Evolutionary conservation across 2,113 vertebrate genomes (phyloP).

Genomic region (Odontesthes bonariensis): DNA sequence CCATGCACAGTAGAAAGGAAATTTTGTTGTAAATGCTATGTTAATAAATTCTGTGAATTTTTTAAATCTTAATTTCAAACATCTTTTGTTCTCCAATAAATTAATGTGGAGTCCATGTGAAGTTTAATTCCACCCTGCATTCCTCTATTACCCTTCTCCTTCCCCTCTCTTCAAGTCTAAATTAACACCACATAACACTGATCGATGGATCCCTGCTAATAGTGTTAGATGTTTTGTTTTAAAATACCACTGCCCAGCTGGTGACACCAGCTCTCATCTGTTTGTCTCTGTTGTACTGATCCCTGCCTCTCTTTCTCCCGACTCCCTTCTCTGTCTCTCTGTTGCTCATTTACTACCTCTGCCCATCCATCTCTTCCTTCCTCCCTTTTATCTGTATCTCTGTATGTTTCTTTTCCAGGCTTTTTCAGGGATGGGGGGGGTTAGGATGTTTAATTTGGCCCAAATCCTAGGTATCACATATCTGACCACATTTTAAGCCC

Average conservation of each 20-base stretch:
- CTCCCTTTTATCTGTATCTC: slow-evolving; percentile 49
- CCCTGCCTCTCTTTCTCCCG: slow-evolving; percentile 63
- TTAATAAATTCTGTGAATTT: slow-evolving; percentile 18
- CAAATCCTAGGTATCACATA: slow-evolving; percentile 90
- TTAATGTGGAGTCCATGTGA: slow-evolving; percentile 52
- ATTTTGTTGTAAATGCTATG: neutral
- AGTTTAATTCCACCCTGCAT: slow-evolving; percentile 26
- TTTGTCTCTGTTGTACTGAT: slow-evolving; percentile 83
- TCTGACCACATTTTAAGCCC: slow-evolving; percentile 93
- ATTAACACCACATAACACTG: slow-evolving; percentile 81
- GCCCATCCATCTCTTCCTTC: slow-evolving; percentile 62
- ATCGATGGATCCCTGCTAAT: slow-evolving; percentile 85
- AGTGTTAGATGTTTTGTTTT: slow-evolving; percentile 86
- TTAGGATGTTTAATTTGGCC: slow-evolving; percentile 81
- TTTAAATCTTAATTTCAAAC: slow-evolving; percentile 21
- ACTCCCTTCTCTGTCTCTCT: slow-evolving; percentile 48
- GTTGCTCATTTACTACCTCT: slow-evolving; percentile 71
- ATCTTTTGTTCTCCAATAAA: slow-evolving; percentile 12
- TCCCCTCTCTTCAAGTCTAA: slow-evolving; percentile 56
- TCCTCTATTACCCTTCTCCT: neutral
- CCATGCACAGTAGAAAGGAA: neutral
- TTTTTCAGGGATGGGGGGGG: slow-evolving; percentile 22
- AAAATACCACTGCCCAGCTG: slow-evolving; percentile 92
- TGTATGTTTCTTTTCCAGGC: slow-evolving; percentile 92
- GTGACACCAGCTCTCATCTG: slow-evolving; percentile 84